Evolutionary conservation across 2,888 invertebrate species (phyloP).

Genomic region (Drosophila acutilabella): DNA sequence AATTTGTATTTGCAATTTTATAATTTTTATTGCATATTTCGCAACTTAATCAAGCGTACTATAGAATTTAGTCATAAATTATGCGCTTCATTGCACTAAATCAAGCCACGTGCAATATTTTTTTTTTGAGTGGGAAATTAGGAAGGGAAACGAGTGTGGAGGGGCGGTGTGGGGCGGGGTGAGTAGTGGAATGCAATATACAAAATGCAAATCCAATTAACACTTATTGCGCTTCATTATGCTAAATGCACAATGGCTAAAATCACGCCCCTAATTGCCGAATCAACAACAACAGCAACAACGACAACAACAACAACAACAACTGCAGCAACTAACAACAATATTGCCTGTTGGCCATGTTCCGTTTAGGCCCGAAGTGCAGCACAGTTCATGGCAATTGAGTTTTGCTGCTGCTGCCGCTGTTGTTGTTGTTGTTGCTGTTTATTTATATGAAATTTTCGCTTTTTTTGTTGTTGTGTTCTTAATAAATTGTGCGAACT

Average conservation of each 20-base stretch:
- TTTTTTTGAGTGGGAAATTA: not conserved
- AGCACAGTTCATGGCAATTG: conserved; percentile 71
- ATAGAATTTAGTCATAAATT: conserved; percentile 76
- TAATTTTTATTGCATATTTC: conserved; percentile 44
- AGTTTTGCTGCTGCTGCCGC: conserved; percentile 36
- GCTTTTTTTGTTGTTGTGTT: conserved; percentile 26
- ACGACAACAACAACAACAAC: conserved; percentile 31
- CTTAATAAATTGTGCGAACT: conserved; percentile 71
- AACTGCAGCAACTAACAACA: conserved; percentile 25
- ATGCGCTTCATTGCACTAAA: conserved; percentile 71
- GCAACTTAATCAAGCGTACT: conserved; percentile 62
- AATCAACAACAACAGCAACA: conserved; percentile 49
- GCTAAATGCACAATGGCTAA: conserved; percentile 76
- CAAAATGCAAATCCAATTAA: conserved; percentile 78
- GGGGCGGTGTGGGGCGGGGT: not conserved
- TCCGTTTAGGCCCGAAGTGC: conserved; percentile 56
- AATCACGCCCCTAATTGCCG: conserved; percentile 80
- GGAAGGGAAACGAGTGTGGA: not conserved
- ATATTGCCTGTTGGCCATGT: conserved; percentile 49
- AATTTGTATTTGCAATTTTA: conserved; percentile 12
- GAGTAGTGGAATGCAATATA: conserved; percentile 1
- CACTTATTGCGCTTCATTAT: conserved; percentile 81
- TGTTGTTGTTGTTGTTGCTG: conserved; percentile 29
- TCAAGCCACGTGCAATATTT: conserved; percentile 55
- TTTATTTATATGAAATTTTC: conserved; percentile 63